Evolutionary conservation across 2,888 invertebrate species (phyloP).

Genomic region (Apodemia zela): DNA sequence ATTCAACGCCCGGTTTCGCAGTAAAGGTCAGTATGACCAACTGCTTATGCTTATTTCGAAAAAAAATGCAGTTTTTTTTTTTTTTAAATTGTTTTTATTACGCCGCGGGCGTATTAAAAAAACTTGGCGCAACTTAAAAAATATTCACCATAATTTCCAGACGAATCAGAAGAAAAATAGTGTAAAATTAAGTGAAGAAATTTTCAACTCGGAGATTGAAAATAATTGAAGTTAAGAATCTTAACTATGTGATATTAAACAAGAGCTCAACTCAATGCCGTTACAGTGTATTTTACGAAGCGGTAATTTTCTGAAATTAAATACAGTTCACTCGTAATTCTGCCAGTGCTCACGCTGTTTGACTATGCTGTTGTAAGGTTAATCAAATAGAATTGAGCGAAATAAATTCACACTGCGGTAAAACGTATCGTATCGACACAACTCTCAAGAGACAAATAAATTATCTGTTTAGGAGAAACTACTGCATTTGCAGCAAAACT

Average conservation of each 20-base stretch:
- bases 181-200: no score
- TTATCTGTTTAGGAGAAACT: background rate
- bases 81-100: no score
- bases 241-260: background rate
- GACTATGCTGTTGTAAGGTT: background rate
- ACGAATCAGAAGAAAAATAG: no score
- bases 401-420: slow-evolving; percentile 5
- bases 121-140: no score
- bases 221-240: background rate
- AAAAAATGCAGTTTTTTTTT: no score
- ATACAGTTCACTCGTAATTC: background rate
- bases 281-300: background rate
- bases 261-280: background rate
- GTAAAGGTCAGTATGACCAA: no score
- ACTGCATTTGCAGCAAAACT: background rate
- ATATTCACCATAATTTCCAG: no score
- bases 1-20: no score
- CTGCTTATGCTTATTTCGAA: no score
- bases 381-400: slow-evolving; percentile 1
- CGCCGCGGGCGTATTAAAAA: no score
- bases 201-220: no score
- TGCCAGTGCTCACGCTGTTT: background rate
- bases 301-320: background rate
- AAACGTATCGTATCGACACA: background rate
- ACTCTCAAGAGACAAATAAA: background rate